These are phyloP conservation scores for Trichogramma pretiosum DNA, from an alignment of 1,140 invertebrate genomes.

Conservation along the genomic window DNA sequence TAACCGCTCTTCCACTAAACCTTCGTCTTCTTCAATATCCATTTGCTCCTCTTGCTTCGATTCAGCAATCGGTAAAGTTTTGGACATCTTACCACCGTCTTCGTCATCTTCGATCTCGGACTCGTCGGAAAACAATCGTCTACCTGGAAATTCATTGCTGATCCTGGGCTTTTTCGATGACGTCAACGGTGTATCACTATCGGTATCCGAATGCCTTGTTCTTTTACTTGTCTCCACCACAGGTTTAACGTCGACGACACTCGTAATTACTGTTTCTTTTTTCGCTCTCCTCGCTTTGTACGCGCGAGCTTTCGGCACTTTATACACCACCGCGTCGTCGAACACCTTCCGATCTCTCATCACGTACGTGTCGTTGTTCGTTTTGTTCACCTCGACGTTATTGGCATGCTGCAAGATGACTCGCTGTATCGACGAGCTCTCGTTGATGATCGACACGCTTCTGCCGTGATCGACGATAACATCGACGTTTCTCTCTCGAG, in stretches of 20 bases:
- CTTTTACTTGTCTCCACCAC: not conserved
- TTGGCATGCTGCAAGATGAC: not conserved
- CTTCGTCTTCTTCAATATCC: slow-evolving; percentile 2
- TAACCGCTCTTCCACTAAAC: slow-evolving; percentile 21
- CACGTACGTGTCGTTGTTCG: too few species aligned
- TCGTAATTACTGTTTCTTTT: not conserved
- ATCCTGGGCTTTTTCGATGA: slow-evolving; percentile 28
- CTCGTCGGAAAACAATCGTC: slow-evolving; percentile 27
- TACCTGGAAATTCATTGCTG: slow-evolving; percentile 21
- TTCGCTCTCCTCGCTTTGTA: not conserved
- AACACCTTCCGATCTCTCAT: slow-evolving; percentile 12
- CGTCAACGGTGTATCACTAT: slow-evolving; percentile 22
- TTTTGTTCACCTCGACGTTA: slow-evolving; percentile 7
- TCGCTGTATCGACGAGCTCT: not conserved
- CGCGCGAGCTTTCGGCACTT: not conserved
- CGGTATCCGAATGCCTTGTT: slow-evolving; percentile 15
- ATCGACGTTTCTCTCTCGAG: not conserved
- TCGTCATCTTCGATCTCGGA: slow-evolving; percentile 7
- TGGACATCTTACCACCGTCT: not conserved
- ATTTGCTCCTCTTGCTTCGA: slow-evolving; percentile 1
- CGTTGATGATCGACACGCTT: not conserved
- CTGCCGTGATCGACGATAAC: not conserved
- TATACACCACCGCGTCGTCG: slow-evolving; percentile 1
- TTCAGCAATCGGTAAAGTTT: slow-evolving; percentile 2
- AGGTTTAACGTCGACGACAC: too few species aligned